These are phyloP conservation scores for Achroia grisella DNA, from an alignment of 1,140 invertebrate genomes.

Conservation along the genomic window DNA sequence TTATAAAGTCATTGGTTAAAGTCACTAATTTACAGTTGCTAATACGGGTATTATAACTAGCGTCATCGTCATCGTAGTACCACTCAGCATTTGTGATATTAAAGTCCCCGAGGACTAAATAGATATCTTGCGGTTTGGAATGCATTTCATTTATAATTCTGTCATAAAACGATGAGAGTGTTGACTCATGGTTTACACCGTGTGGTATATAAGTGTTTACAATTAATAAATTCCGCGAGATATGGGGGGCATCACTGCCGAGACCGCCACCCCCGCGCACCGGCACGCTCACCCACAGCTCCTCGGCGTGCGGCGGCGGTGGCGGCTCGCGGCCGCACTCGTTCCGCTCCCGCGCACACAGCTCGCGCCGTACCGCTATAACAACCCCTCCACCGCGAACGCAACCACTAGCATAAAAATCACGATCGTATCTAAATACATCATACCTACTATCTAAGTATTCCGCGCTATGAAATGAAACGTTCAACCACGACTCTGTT, in stretches of 20 bases:
- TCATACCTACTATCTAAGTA: constrained; percentile 9
- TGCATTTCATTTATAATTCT: not conserved
- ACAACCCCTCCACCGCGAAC: constrained; percentile 4
- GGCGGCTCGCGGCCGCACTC: constrained; percentile 4
- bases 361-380: constrained; percentile 9
- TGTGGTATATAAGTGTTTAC: not conserved
- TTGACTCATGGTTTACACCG: not conserved
- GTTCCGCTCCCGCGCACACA: not conserved
- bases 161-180: constrained; percentile 1
- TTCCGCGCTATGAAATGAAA: constrained; percentile 5
- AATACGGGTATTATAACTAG: not conserved
- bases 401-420: not conserved
- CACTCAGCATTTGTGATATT: constrained; percentile 7
- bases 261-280: not conserved
- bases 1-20: constrained; percentile 4
- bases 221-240: not conserved
- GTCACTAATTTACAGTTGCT: not conserved
- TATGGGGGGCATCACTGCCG: not conserved
- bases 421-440: constrained; percentile 7
- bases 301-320: no score
- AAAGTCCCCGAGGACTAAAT: no score
- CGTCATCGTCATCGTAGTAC: not conserved
- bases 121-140: constrained; percentile 3
- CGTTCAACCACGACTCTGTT: constrained; percentile 11
- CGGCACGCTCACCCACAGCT: constrained; percentile 12